These are phyloP conservation scores for Salarias fasciatus DNA, from an alignment of 2,797 vertebrate species.

Conservation along the genomic window DNA sequence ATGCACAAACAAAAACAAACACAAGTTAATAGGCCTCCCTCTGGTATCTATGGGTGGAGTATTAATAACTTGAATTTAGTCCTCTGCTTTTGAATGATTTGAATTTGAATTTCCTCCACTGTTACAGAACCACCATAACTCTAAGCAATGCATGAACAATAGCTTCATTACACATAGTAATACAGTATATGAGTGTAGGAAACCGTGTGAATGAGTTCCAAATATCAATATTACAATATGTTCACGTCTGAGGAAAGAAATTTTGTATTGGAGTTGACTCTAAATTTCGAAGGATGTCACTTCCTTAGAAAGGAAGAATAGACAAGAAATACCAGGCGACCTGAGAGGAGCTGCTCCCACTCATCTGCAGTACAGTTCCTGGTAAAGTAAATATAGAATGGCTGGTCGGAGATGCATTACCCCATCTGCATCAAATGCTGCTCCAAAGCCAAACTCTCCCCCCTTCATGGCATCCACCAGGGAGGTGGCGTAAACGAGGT, in stretches of 20 bases:
- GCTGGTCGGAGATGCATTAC: slow-evolving; percentile 73
- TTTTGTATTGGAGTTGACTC: too few relatives aligned
- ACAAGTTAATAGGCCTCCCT: slow-evolving; percentile 16
- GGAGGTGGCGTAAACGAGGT: slow-evolving; percentile 90
- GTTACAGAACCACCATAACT: too few relatives aligned
- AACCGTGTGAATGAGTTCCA: too few relatives aligned
- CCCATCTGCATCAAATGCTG: slow-evolving; percentile 98
- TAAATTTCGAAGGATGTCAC: too few relatives aligned
- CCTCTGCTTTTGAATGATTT: not conserved
- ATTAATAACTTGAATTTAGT: not conserved
- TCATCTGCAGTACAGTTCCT: not conserved
- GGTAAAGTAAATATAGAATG: not conserved
- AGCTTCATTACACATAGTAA: too few relatives aligned
- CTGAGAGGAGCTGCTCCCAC: too few relatives aligned
- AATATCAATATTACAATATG: too few relatives aligned
- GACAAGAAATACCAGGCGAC: too few relatives aligned
- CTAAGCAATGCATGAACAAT: too few relatives aligned
- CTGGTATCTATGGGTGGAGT: slow-evolving; percentile 21
- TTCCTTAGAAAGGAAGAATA: too few relatives aligned
- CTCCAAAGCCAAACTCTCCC: slow-evolving; percentile 96
- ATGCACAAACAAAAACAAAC: slow-evolving; percentile 27
- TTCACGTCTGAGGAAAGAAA: too few relatives aligned
- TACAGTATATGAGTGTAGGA: too few relatives aligned
- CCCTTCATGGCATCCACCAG: slow-evolving; percentile 97
- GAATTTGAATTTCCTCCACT: not conserved